Base-by-base conservation (phyloP, 1,140 invertebrate species). In the Ceratina calcarata region DNA sequence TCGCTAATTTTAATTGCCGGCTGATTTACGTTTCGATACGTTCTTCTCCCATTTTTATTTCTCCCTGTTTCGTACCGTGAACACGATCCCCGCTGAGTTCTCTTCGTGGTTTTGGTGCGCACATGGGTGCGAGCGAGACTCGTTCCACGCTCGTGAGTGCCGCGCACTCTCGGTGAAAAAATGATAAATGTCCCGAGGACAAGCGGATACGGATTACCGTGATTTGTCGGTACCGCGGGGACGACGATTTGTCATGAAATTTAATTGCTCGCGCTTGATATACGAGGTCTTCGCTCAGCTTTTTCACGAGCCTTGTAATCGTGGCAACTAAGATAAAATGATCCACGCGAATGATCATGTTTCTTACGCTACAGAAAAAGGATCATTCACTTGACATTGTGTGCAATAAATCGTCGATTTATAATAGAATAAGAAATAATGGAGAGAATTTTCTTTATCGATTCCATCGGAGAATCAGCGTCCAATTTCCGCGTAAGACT, bases 1-100 rank as follows among this genome's bases (percentile, higher is more conserved):
- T 90, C 85, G 90, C 91, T 92, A 92, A 93, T 92, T 93, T 92
- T 93, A 93, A 93, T 93, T 92, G 89, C 85, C 75, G 61, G 67
- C 82, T 92, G 89, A 92, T 92, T 92, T 92, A 93, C 84, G 85
- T 84, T 78, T 89, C 73, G 73, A 81, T 86, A 73, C 61, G 71
- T 75, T 64, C 55, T 32, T 71, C 18, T 2, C 24, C 69, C 22
- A 10, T 24, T 70, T 57, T 20, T 57, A 62, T 15, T 57, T 45
- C 12, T 22, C 27, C 61, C 71, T 27, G 37, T 49, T 20, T 12
- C 45, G 24, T 37, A 13, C 53, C 51, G 37, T n/a, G 12, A 62
- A 32, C 27, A 32, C 27, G 49, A 64, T 71, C 20, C 53, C 64
- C 37, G 18, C 18, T 49, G 24, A 16, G 55, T 57, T 18, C 12